These are phyloP conservation scores for Drosophila melanogaster DNA, from an alignment of 1,140 invertebrate species.

Conservation along the genomic window DNA sequence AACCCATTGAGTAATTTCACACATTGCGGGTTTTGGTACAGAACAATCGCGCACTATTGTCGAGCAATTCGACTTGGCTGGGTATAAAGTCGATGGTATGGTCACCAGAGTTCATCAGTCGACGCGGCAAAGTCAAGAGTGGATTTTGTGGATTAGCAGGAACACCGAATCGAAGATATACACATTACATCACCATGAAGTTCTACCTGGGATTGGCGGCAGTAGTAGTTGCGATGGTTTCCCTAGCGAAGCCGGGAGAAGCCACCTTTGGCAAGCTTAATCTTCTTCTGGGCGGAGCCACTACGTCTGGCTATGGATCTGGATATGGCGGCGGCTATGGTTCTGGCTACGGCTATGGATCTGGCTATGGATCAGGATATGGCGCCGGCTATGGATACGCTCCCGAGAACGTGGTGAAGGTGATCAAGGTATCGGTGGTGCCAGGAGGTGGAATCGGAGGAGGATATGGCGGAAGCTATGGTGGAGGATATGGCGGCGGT, in stretches of 20 bases:
- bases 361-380: slow-evolving; percentile 33
- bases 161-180: neutral
- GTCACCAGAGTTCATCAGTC: slow-evolving; percentile 71
- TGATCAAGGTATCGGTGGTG: slow-evolving; percentile 71
- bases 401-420: slow-evolving; percentile 71
- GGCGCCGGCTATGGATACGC: slow-evolving; percentile 55
- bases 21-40: slow-evolving; percentile 23
- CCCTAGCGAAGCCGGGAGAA: slow-evolving; percentile 28
- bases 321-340: slow-evolving; percentile 41
- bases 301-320: slow-evolving; percentile 41
- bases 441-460: slow-evolving; percentile 36
- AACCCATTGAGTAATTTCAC: slow-evolving; percentile 67
- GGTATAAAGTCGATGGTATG: slow-evolving; percentile 53
- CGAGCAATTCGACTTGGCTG: neutral
- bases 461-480: slow-evolving; percentile 35
- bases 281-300: slow-evolving; percentile 56
- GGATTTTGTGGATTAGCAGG: slow-evolving; percentile 28
- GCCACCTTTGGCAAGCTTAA: slow-evolving; percentile 74
- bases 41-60: slow-evolving; percentile 68
- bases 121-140: slow-evolving; percentile 25
- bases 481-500: slow-evolving; percentile 28
- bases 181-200: slow-evolving; percentile 47
- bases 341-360: slow-evolving; percentile 33
- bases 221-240: slow-evolving; percentile 11
- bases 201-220: slow-evolving; percentile 30